phyloP scores from a whole-genome alignment of 2,113 vertebrate genomes.

The Peromyscus leucopus region DNA sequence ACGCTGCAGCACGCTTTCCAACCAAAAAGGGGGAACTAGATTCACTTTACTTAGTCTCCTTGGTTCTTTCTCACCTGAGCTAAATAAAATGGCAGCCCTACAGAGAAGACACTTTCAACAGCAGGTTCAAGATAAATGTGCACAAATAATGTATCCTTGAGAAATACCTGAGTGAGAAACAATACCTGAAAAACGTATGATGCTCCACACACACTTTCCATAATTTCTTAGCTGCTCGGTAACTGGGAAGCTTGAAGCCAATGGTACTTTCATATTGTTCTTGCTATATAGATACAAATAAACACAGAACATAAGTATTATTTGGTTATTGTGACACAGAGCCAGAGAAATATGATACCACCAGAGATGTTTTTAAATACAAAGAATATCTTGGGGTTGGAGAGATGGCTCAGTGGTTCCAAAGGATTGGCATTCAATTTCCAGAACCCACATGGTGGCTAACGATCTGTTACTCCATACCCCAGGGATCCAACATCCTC shows the following conservation, averaged over 20 bases:
- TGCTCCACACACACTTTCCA: slow-evolving; percentile 99
- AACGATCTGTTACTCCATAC: neutral
- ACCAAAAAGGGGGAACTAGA: neutral
- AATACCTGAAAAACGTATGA: slow-evolving; percentile 99
- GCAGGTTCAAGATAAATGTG: slow-evolving; percentile 67
- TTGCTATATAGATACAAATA: slow-evolving; percentile 87
- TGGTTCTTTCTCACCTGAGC: slow-evolving; percentile 50
- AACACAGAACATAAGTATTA: slow-evolving; percentile 46
- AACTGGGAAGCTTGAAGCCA: slow-evolving; percentile 98
- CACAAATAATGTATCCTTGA: slow-evolving; percentile 57
- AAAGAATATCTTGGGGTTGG: neutral
- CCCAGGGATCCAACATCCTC: neutral
- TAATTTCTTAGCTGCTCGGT: slow-evolving; percentile 97
- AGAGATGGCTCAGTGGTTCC: neutral
- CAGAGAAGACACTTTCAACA: slow-evolving; percentile 70
- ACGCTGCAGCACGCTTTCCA: neutral
- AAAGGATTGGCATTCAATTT: neutral
- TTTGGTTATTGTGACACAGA: neutral
- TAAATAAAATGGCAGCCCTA: slow-evolving; percentile 41
- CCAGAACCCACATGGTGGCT: neutral
- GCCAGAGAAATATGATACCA: neutral
- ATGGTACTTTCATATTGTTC: slow-evolving; percentile 98
- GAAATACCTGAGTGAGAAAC: slow-evolving; percentile 70
- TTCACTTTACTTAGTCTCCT: slow-evolving; percentile 46
- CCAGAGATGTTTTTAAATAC: neutral